Conservation (phyloP, 2,113 vertebrate species). For the Malurus elegans region DNA sequence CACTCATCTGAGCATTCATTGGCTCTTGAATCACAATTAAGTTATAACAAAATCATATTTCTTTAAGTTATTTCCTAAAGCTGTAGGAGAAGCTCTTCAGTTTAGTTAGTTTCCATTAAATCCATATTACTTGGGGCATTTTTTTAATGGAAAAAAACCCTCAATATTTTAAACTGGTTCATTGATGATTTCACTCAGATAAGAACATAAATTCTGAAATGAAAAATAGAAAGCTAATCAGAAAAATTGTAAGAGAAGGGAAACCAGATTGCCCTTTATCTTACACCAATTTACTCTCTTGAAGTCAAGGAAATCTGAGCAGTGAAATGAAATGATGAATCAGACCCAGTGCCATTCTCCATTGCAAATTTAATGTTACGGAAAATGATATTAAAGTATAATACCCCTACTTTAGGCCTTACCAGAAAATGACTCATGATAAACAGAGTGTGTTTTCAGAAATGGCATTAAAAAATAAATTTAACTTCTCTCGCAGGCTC, state of each 20-base stretch:
- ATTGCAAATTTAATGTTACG: conserved; percentile 60
- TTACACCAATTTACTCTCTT: background rate
- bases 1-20: background rate
- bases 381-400: conserved; percentile 64
- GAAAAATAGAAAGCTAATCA: background rate
- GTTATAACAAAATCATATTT: background rate
- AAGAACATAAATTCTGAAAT: background rate
- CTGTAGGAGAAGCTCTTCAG: background rate
- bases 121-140: background rate
- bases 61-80: background rate
- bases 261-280: background rate
- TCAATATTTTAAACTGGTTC: background rate
- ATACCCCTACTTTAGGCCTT: conserved; percentile 56
- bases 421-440: conserved; percentile 64
- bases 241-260: background rate
- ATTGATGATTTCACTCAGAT: background rate
- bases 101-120: background rate
- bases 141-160: background rate
- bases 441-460: conserved; percentile 47
- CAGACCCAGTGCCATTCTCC: conserved; percentile 28
- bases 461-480: conserved; percentile 63
- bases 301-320: conserved; percentile 11
- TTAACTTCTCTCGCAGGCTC: conserved; percentile 30
- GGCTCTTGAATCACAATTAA: background rate
- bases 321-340: conserved; percentile 46